phyloP scores from a whole-genome alignment of 2,113 vertebrate genomes.

The Microcebus murinus region DNA sequence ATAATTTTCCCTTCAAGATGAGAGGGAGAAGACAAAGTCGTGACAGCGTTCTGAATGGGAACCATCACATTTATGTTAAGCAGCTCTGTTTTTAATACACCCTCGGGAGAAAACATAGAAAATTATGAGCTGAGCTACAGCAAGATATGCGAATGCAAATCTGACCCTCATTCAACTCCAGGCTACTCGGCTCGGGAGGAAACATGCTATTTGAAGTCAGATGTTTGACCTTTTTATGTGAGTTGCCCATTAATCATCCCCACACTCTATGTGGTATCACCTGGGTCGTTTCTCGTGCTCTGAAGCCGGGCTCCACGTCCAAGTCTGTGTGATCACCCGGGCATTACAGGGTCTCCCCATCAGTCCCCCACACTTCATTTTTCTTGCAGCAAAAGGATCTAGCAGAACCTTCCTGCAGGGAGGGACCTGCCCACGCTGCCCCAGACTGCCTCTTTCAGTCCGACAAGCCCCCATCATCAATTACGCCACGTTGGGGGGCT shows the following conservation, averaged over 20 bases:
- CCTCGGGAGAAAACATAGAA: constrained; percentile 20
- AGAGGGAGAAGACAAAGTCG: constrained; percentile 12
- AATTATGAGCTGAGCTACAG: constrained; percentile 26
- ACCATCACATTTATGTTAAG: neutral
- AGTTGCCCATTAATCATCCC: constrained; percentile 27
- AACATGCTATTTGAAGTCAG: neutral
- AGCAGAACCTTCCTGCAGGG: no score
- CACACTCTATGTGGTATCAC: neutral
- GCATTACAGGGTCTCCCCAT: neutral
- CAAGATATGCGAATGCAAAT: neutral
- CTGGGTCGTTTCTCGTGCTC: neutral
- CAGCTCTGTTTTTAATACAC: constrained; percentile 51
- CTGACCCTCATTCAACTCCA: neutral
- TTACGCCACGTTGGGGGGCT: neutral
- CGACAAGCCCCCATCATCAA: constrained; percentile 53
- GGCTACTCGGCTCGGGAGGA: neutral
- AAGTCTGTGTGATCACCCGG: constrained; percentile 29
- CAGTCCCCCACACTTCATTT: constrained; percentile 60
- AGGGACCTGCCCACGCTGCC: neutral
- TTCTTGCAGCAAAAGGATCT: neutral
- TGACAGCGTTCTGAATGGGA: constrained; percentile 39
- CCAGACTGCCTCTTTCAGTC: neutral
- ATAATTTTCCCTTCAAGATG: constrained; percentile 50
- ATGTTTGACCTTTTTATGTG: neutral
- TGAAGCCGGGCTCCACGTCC: neutral